Conservation (phyloP, 2,888 invertebrate species). For the Portevinia maculata region DNA sequence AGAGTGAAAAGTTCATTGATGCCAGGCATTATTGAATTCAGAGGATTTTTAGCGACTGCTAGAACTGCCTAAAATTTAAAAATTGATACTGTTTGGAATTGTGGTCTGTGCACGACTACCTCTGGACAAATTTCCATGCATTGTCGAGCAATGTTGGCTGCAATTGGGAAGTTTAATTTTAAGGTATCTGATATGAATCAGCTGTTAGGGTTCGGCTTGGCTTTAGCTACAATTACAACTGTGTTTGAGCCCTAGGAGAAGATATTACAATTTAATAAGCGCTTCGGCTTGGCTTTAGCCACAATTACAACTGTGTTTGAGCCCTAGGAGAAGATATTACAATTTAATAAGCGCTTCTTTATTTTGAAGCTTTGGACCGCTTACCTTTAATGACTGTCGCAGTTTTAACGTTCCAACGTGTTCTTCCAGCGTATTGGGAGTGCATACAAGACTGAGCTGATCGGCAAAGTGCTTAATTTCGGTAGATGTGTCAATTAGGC, state of each 20-base stretch:
- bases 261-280: background rate
- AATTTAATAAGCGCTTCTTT: too few relatives aligned
- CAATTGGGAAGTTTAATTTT: constrained; percentile 67
- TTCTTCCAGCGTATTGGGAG: constrained; percentile 52
- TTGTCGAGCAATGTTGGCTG: constrained; percentile 68
- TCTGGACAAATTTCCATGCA: constrained; percentile 74
- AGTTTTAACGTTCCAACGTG: constrained; percentile 64
- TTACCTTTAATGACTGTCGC: constrained; percentile 65
- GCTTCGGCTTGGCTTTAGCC: background rate
- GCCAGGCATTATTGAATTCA: constrained; percentile 70
- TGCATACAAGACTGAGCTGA: constrained; percentile 60
- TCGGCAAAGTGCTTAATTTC: constrained; percentile 46
- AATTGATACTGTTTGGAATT: background rate
- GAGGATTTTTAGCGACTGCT: constrained; percentile 69
- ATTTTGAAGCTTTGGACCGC: too few relatives aligned
- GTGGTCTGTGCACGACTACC: constrained; percentile 30
- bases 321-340: constrained; percentile 21
- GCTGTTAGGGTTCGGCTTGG: constrained; percentile 41
- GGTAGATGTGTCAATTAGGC: constrained; percentile 63
- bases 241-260: constrained; percentile 59
- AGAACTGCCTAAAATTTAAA: constrained; percentile 62
- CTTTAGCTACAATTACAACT: constrained; percentile 50
- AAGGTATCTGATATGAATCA: constrained; percentile 23
- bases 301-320: constrained; percentile 58
- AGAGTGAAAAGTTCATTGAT: constrained; percentile 66